phyloP scores from a whole-genome alignment of 2,113 vertebrate species.

The Nothoprocta pentlandii region DNA sequence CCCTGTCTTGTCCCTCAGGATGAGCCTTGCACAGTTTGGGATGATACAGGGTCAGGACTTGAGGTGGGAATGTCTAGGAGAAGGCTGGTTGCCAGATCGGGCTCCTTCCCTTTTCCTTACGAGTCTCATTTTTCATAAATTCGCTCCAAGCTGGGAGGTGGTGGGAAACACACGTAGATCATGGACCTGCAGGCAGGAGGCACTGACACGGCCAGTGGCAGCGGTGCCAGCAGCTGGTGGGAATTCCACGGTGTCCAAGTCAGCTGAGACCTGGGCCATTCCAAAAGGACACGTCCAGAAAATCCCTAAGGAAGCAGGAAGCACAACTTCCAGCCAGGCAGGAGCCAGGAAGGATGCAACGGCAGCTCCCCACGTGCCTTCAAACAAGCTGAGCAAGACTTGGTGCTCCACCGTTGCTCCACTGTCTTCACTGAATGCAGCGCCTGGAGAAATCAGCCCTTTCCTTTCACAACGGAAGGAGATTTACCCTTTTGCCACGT shows the following conservation, averaged over 20 bases:
- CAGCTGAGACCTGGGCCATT: neutral
- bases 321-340: neutral
- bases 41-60: neutral
- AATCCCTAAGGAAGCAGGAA: neutral
- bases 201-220: neutral
- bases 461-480: neutral
- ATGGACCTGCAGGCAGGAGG: neutral
- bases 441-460: neutral
- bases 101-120: neutral
- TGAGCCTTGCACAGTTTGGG: neutral
- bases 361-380: neutral
- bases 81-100: neutral
- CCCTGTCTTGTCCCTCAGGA: neutral
- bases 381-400: neutral
- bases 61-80: neutral
- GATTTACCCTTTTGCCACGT: neutral
- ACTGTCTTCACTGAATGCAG: neutral
- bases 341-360: neutral
- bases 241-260: neutral
- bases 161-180: neutral
- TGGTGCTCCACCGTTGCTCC: neutral
- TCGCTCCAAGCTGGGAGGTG: neutral
- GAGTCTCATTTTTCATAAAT: neutral
- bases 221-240: fast-evolving
- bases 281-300: neutral